Evolutionary conservation across 2,797 vertebrate genomes (phyloP), one percentile per base, ranked within the genome.

Genomic region (Mus minutoides): DNA sequence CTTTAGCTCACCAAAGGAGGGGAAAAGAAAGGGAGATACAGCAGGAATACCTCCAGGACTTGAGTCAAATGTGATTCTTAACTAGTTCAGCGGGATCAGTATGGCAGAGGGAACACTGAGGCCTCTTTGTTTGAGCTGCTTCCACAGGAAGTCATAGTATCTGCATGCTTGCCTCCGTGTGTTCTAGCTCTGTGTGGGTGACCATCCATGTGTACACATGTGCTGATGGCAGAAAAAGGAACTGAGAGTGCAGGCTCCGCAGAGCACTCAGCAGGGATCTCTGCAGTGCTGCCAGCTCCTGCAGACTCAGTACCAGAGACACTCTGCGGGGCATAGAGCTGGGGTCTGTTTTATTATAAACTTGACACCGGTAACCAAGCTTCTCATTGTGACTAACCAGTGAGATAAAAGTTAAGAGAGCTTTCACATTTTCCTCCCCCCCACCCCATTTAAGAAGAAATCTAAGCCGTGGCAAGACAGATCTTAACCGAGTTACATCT

Each of bases 11-110:
- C 76, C 92, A 82, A 31, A 37, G 90, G 93, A 90, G 94, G 88
- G 94, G 86, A 88, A 90, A 92, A 75, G 46, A 73, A 90, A 88
- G 92, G 43, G 40, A 89, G 87, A 77, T 87, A 92, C 79, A 95
- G 6, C 60, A 49, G 82, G 69, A 71, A 7, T 0, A 11, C 40
- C 26, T 16, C 22, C 2, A 29, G 54, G 49, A 16, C 11, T 21
- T 2, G 46, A 26, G 5, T 2, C 22, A 67, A 19, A 2, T 5
- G 46, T 1, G 6, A 62, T 46, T 54, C 34, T 77, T 52, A 21
- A 16, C 12, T 14, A 6, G 40, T 40, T 60, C 22, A 9, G 43
- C 24, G 10, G 11, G 19, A 16, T 71, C 26, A 43, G 2, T 2
- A 24, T 0, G 80, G 46, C 10, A 11, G 22, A 82, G 54, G 3